Evolutionary conservation across 1,140 invertebrate genomes (phyloP), one percentile per base, ranked within the genome.

Genomic region (Muscidifurax raptorellus): DNA sequence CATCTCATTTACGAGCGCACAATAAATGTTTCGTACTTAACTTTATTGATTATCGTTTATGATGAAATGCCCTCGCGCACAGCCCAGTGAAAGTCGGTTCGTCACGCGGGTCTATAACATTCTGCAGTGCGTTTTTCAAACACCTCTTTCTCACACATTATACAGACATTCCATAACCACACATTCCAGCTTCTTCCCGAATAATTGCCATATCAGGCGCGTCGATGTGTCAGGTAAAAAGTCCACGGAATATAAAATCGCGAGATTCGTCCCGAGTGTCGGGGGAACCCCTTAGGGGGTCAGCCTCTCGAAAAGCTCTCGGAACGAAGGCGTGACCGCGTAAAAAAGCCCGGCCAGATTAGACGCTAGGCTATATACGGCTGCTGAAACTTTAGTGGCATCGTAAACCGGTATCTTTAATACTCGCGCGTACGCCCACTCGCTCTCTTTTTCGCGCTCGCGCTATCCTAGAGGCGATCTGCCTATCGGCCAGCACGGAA

Each of bases 361-460:
- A 83, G 27, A 36, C 74, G 32, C 25, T n/a, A n/a, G 75, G 52
- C 52, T 22, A 18, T 18, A 40, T 40, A 7, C 4, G 18, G 74
- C 71, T 32, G 44, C 59, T 77, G 71, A 27, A 80, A 75, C 32
- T 76, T 85, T 85, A 82, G 84, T 82, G 84, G 84, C 84, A 36
- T 85, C 84, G 78, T 85, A 85, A 85, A 85, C 69, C 64, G 64
- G 47, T 77, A 82, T 85, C 84, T 85, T 85, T 85, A 85, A 78
- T 80, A 59, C 82, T 40, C 52, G 71, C 72, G n/a, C 59, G 59
- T 67, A 71, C 83, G 78, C 83, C 71, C 83, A 52, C 78, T 79
- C 44, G 44, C 22, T 22, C 28, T 2, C 32, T 75, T 82, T 82
- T 82, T 82, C 79, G 69, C 77, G 77, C 78, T 69, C 44, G 13